Conservation (phyloP, 2,113 vertebrate species). For the Pseudopodoces humilis region DNA sequence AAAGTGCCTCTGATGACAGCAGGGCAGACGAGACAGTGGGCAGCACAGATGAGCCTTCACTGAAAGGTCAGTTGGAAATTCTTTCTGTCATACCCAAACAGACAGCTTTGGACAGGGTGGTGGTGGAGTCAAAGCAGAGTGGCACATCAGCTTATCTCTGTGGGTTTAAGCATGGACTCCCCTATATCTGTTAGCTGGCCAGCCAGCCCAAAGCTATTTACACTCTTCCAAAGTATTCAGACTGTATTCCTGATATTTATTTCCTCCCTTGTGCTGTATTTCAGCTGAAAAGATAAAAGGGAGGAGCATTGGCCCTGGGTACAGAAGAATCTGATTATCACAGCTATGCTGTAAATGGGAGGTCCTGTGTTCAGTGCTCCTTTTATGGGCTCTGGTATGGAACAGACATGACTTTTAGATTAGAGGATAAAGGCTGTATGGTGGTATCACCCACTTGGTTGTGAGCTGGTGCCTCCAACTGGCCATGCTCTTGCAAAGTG, state of each 20-base stretch:
- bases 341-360: not conserved
- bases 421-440: not conserved
- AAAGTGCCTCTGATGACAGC: constrained; percentile 86
- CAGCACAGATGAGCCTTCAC: constrained; percentile 74
- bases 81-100: not conserved
- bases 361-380: not conserved
- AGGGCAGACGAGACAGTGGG: constrained; percentile 73
- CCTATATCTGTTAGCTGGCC: not conserved
- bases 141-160: not conserved
- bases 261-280: not conserved
- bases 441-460: fast-evolving
- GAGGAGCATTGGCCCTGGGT: not conserved
- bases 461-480: not conserved
- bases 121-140: not conserved
- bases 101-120: fast-evolving
- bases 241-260: not conserved
- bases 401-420: not conserved
- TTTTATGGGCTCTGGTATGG: not conserved
- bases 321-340: not conserved
- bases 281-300: not conserved
- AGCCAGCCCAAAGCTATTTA: not conserved
- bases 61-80: constrained; percentile 81
- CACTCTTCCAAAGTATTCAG: not conserved
- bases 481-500: not conserved
- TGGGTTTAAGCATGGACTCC: not conserved